Percentiles rank a stretch among this genome's conserved stretches.
Evolutionary conservation across 2,113 vertebrate species (phyloP).

Genomic region (Apistogramma diplotaenia): DNA sequence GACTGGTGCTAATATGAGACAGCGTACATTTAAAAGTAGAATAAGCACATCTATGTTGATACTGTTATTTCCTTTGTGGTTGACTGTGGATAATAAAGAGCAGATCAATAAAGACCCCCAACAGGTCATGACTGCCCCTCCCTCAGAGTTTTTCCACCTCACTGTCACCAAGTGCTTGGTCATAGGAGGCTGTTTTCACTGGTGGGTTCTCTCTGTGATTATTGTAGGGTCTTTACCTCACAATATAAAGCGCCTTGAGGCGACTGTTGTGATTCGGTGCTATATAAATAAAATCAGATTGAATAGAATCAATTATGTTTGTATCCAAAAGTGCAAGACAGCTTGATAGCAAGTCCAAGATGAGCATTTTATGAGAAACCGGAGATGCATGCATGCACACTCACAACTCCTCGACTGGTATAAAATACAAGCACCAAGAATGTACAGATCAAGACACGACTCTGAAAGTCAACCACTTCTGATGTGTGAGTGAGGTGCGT

Average conservation of each 20-base stretch:
- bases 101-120: no score
- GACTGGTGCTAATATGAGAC: not conserved
- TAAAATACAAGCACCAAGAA: not conserved
- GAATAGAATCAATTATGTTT: rapidly evolving
- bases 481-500: not conserved
- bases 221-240: no score
- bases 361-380: not conserved
- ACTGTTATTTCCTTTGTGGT: not conserved
- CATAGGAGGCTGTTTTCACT: no score
- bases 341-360: not conserved
- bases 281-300: no score
- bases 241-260: no score
- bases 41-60: not conserved
- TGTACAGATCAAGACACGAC: no score
- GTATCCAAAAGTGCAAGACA: not conserved
- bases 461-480: not conserved
- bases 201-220: no score
- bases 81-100: not conserved
- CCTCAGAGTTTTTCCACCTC: no score
- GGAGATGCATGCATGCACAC: not conserved
- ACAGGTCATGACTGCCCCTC: no score
- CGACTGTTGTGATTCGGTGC: no score
- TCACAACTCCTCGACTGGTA: not conserved
- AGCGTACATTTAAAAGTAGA: not conserved
- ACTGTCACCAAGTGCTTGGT: no score